Conservation (phyloP, 2,888 invertebrate species). For the Leptinotarsa tumamoca region DNA sequence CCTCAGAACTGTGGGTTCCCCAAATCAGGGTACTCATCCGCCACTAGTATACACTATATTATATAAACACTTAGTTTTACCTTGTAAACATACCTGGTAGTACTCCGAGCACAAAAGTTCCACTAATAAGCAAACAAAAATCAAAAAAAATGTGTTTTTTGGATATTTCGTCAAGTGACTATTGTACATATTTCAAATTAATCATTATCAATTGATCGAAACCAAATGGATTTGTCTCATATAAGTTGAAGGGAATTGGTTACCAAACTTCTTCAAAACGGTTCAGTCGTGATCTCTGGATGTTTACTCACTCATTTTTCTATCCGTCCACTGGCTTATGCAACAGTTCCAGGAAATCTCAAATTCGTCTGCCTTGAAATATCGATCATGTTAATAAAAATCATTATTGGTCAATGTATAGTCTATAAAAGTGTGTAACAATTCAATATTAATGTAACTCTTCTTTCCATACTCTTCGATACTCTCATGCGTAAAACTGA, state of each 20-base stretch:
- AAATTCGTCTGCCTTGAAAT: background rate
- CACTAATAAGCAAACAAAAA: constrained; percentile 27
- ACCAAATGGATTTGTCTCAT: background rate
- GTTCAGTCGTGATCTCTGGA: background rate
- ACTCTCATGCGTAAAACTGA: no score
- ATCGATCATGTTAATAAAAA: background rate
- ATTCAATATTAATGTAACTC: no score
- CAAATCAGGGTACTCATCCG: constrained; percentile 54
- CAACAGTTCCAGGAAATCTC: background rate
- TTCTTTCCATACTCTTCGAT: no score
- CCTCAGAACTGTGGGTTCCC: constrained; percentile 57
- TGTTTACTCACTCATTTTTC: background rate
- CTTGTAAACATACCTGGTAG: constrained; percentile 54
- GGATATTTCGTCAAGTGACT: background rate
- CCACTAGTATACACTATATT: constrained; percentile 59
- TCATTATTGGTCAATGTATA: background rate
- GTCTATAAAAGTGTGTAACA: no score
- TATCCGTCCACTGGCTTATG: background rate
- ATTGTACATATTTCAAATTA: no score
- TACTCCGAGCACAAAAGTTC: constrained; percentile 51
- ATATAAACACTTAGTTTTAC: constrained; percentile 50
- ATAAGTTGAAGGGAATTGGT: background rate
- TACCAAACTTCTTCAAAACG: background rate
- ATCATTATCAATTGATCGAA: background rate
- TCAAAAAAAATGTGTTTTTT: constrained; percentile 16